phyloP scores from a whole-genome alignment of 1,140 invertebrate genomes.

The Carposina sasakii region DNA sequence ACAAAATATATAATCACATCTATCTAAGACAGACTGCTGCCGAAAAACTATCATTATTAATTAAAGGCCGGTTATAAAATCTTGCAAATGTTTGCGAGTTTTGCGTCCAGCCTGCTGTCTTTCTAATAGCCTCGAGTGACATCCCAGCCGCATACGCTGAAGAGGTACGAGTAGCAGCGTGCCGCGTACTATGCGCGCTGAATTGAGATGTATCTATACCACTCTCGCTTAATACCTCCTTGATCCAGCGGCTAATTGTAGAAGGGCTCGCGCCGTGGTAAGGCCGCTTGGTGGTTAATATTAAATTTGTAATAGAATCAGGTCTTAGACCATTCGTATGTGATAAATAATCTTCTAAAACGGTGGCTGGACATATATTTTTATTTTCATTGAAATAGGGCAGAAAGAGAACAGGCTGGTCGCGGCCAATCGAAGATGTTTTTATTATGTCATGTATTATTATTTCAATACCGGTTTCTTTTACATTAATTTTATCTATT shows the following conservation, averaged over 20 bases:
- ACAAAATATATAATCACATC: too few species aligned
- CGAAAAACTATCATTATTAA: not conserved
- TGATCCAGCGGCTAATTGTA: slow-evolving; percentile 34
- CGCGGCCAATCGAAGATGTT: not conserved
- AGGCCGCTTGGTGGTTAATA: slow-evolving; percentile 17
- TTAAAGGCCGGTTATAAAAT: slow-evolving; percentile 1
- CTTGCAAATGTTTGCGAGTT: not conserved
- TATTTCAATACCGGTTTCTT: too few species aligned
- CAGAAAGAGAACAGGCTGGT: not conserved
- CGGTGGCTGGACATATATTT: slow-evolving; percentile 2
- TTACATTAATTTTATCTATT: too few species aligned
- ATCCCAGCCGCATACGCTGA: not conserved
- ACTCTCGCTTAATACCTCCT: slow-evolving; percentile 16
- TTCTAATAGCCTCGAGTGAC: not conserved
- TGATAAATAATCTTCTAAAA: slow-evolving; percentile 4
- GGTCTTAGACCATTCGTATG: not conserved
- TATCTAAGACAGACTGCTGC: not conserved
- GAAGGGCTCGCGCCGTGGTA: slow-evolving; percentile 17
- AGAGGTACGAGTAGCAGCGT: too few species aligned
- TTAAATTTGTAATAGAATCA: slow-evolving; percentile 12
- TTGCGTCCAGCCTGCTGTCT: not conserved
- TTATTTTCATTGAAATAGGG: slow-evolving; percentile 1
- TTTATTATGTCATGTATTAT: slow-evolving; percentile 8
- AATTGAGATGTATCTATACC: slow-evolving; percentile 25
- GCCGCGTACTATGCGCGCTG: slow-evolving; percentile 28